Base-by-base conservation (phyloP, 2,888 invertebrate species). In the Gandaritis pyraliata region DNA sequence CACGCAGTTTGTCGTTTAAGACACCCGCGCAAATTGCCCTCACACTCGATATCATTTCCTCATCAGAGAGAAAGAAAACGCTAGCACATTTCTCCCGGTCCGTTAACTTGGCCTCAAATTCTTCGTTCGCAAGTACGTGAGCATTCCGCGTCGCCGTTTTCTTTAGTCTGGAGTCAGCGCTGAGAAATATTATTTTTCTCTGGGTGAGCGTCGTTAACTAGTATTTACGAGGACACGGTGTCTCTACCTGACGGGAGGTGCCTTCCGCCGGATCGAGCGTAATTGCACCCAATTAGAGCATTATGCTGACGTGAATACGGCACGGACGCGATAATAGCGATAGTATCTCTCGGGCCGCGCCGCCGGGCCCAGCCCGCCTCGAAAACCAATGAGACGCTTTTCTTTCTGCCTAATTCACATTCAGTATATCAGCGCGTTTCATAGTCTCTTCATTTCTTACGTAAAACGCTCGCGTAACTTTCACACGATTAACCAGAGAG, bases 201-300 rank as follows among this genome's bases (percentile, higher is more conserved):
- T 74, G 82, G 82, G 84, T 78, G 78, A 82, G 80, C 82, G 85
- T 86, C 86, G 87, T 87, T 90, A 91, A 90, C 87, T 87, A 88
- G 85, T 90, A 90, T 90, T 92, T 90, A 92, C 88, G 90, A 87
- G 87, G 85, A 89, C 85, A 85, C 82, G 81, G 80, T 83, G 82
- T 76, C 79, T 84, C 87, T 86, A 90, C 90, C 90, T 90, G 90
- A 86, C 88, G 86, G 68, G 79, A 78, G 85, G 82, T 73, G 84
- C 84, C 86, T 86, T 87, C 86, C 84, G 79, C 82, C 83, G 84
- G 87, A 85, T 87, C 86, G 85, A 77, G 78, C 83, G 88, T 92
- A 91, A 92, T 91, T 91, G 89, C 84, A 83, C 85, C 89, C 91
- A 92, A 92, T 92, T 92, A 92, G 89, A 89, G 85, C 87, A 89